A percentile compares a stretch with the other conserved stretches of the same genome.
Evolutionary conservation across 2,113 vertebrate species (phyloP).

Genomic region (Panurus biarmicus): DNA sequence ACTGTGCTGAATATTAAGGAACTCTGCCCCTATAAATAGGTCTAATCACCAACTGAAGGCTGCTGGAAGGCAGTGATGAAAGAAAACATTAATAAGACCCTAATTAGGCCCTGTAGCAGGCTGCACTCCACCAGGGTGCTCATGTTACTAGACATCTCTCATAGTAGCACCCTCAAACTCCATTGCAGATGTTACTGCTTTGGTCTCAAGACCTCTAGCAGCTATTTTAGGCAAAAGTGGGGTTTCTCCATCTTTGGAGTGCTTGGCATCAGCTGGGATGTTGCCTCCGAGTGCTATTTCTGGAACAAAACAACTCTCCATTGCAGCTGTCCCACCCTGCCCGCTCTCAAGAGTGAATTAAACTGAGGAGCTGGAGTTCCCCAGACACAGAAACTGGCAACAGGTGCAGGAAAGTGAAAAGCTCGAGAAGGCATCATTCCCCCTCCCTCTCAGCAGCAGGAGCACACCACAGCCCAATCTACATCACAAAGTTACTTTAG

Average conservation of each 20-base stretch:
- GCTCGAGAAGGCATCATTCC: neutral
- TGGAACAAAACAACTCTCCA: neutral
- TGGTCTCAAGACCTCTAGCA: neutral
- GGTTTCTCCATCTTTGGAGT: neutral
- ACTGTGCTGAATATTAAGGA: constrained; percentile 69
- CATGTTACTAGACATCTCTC: neutral
- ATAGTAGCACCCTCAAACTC: neutral
- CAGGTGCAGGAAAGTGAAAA: neutral
- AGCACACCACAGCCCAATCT: neutral
- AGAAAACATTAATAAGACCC: constrained; percentile 43
- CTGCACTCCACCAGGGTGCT: constrained; percentile 14
- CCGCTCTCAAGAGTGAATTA: neutral
- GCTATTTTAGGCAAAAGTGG: neutral
- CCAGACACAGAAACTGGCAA: neutral
- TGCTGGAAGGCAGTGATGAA: constrained; percentile 45
- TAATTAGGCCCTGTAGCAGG: constrained; percentile 52
- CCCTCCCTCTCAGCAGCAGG: neutral
- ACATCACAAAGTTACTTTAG: neutral
- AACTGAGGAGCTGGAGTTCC: neutral
- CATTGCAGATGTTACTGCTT: neutral
- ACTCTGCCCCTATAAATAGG: constrained; percentile 73
- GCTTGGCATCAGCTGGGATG: neutral
- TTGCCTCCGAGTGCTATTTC: neutral
- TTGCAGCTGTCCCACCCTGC: neutral
- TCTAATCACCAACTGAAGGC: constrained; percentile 63